Conservation (phyloP, 92 coral and sea anemone species). For the Isaurus tuberculatus region DNA sequence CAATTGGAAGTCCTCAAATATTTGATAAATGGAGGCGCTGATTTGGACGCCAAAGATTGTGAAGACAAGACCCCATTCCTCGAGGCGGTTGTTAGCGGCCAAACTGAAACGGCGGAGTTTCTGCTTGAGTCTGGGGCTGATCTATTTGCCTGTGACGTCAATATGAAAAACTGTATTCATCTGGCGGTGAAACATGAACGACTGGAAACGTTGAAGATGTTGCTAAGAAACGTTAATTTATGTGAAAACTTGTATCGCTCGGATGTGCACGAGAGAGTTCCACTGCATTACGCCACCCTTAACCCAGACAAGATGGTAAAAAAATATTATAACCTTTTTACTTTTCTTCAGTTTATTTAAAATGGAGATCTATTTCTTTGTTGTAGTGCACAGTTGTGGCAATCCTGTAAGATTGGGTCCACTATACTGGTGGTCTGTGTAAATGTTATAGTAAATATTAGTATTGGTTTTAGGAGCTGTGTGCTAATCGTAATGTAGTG, state of each 20-base stretch:
- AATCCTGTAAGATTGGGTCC: too few species aligned
- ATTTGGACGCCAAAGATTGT: constrained; percentile 60
- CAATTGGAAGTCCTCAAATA: constrained; percentile 56
- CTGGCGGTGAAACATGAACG: constrained; percentile 76
- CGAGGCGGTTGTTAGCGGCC: constrained; percentile 72
- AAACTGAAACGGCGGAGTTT: constrained; percentile 59
- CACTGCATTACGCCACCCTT: constrained; percentile 76
- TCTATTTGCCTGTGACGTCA: constrained; percentile 48
- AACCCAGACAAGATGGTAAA: constrained; percentile 67
- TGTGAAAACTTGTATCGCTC: constrained; percentile 59
- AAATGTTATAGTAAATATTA: too few species aligned
- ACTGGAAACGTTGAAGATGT: constrained; percentile 68
- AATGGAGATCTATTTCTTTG: too few species aligned
- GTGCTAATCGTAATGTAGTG: too few species aligned
- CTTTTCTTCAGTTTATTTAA: too few species aligned
- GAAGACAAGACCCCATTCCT: constrained; percentile 76
- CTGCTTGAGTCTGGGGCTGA: constrained; percentile 77
- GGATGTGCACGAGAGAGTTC: constrained; percentile 74
- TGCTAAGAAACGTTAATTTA: constrained; percentile 49
- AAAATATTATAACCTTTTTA: too few species aligned
- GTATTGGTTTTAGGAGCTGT: too few species aligned
- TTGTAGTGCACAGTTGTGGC: too few species aligned
- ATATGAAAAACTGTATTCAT: constrained; percentile 74
- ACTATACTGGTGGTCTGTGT: too few species aligned
- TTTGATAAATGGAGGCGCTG: constrained; percentile 63